Evolutionary conservation across 2,113 vertebrate genomes (phyloP).

Genomic region (Myotis yumanensis): DNA sequence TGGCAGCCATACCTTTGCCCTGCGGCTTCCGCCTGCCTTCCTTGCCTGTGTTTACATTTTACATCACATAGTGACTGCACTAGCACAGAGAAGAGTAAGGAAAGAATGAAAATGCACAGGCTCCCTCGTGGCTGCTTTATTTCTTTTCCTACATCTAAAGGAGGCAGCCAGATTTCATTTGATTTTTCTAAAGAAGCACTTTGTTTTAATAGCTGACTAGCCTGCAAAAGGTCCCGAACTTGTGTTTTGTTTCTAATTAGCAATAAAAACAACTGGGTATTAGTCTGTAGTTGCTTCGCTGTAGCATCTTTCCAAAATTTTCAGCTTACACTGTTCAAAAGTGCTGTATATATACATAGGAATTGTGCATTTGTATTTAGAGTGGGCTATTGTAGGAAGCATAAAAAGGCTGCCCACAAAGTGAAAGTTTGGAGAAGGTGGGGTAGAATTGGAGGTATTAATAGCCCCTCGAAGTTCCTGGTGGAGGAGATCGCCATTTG

Average conservation of each 20-base stretch:
- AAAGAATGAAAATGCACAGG: background rate
- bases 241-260: conserved; percentile 75
- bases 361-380: conserved; percentile 69
- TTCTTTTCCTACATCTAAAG: conserved; percentile 33
- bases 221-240: conserved; percentile 64
- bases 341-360: conserved; percentile 27
- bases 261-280: conserved; percentile 73
- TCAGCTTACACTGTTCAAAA: conserved; percentile 52
- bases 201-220: conserved; percentile 74
- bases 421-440: conserved; percentile 27
- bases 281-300: conserved; percentile 53
- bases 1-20: conserved; percentile 20
- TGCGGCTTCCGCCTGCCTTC: background rate
- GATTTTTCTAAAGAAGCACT: conserved; percentile 76
- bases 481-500: conserved; percentile 26
- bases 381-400: conserved; percentile 47
- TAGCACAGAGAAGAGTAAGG: background rate
- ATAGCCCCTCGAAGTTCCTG: conserved; percentile 37
- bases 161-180: conserved; percentile 72
- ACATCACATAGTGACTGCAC: background rate
- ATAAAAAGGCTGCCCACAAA: conserved; percentile 53
- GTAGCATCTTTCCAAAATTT: conserved; percentile 60
- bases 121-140: conserved; percentile 9
- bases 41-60: background rate
- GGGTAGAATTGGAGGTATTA: conserved; percentile 37